Conservation (phyloP, 1,140 invertebrate species). For the Drusus annulatus region DNA sequence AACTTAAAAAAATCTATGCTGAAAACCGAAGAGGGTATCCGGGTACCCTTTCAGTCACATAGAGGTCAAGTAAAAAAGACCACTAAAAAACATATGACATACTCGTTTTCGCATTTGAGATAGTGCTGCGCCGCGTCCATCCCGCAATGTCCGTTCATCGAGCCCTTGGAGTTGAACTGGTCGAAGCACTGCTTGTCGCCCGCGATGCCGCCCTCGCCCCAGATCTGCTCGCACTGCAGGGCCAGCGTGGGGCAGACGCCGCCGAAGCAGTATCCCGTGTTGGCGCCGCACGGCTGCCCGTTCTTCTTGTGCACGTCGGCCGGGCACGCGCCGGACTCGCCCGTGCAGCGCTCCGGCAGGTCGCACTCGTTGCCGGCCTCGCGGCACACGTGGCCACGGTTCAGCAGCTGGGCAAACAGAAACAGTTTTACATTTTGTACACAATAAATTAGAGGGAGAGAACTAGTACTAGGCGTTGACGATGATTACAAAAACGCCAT, state of each 20-base stretch:
- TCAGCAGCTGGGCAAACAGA: slow-evolving; percentile 76
- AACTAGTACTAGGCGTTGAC: no score
- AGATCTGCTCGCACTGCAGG: slow-evolving; percentile 91
- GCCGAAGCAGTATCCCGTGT: slow-evolving; percentile 89
- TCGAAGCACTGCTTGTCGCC: slow-evolving; percentile 92
- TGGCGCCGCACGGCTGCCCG: slow-evolving; percentile 82
- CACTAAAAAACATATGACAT: slow-evolving; percentile 67
- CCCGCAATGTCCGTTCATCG: slow-evolving; percentile 94
- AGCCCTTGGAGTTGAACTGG: slow-evolving; percentile 94
- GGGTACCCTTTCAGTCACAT: no score
- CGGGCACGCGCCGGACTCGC: slow-evolving; percentile 89
- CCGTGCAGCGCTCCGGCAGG: slow-evolving; percentile 92
- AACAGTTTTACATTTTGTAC: neutral
- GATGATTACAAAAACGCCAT: no score
- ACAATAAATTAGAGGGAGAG: no score
- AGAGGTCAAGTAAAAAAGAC: no score
- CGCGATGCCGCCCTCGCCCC: slow-evolving; percentile 86
- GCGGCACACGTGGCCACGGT: slow-evolving; percentile 85
- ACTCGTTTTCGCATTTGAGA: slow-evolving; percentile 90
- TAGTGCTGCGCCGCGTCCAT: slow-evolving; percentile 83
- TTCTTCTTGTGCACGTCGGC: slow-evolving; percentile 92
- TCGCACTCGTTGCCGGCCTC: slow-evolving; percentile 93
- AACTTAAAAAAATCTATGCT: no score
- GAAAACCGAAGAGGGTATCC: no score
- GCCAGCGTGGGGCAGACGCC: slow-evolving; percentile 91